phyloP scores from a whole-genome alignment of 2,113 vertebrate species.

The Phrynosoma blainvillii region DNA sequence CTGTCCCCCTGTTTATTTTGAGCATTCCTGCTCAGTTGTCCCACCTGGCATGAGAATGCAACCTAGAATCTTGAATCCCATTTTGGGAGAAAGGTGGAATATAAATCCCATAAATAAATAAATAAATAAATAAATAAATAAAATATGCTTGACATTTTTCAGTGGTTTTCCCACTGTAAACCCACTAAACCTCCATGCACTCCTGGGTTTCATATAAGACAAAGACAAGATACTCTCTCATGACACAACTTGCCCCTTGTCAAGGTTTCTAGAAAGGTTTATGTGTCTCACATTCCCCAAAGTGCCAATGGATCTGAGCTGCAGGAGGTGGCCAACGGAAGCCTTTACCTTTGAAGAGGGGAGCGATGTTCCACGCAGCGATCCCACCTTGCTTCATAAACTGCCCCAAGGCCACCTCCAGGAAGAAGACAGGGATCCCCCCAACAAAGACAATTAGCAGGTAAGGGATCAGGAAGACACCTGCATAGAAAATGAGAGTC shows the following conservation, averaged over 20 bases:
- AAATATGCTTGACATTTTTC: no score
- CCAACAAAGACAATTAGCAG: conserved; percentile 91
- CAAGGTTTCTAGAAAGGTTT: no score
- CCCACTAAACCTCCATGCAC: no score
- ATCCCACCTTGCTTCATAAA: conserved; percentile 98
- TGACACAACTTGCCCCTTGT: not conserved
- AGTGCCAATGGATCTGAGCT: not conserved
- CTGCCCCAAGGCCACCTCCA: conserved; percentile 95
- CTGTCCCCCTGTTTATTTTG: no score
- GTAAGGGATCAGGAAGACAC: conserved; percentile 95
- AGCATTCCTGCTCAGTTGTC: no score
- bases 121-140: no score
- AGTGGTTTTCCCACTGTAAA: no score
- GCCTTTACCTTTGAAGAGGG: conserved; percentile 88
- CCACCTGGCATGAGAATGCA: no score
- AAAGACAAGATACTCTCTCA: not conserved
- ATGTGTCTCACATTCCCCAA: not conserved
- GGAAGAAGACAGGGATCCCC: conserved; percentile 95
- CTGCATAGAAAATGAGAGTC: conserved; percentile 66
- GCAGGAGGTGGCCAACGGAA: fast-evolving
- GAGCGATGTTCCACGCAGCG: conserved; percentile 95
- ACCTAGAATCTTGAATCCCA: no score
- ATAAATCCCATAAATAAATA: no score
- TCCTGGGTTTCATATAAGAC: no score
- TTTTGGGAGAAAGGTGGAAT: no score